Conservation (phyloP, 2,113 vertebrate genomes). For the Gorsachius goisagi region DNA sequence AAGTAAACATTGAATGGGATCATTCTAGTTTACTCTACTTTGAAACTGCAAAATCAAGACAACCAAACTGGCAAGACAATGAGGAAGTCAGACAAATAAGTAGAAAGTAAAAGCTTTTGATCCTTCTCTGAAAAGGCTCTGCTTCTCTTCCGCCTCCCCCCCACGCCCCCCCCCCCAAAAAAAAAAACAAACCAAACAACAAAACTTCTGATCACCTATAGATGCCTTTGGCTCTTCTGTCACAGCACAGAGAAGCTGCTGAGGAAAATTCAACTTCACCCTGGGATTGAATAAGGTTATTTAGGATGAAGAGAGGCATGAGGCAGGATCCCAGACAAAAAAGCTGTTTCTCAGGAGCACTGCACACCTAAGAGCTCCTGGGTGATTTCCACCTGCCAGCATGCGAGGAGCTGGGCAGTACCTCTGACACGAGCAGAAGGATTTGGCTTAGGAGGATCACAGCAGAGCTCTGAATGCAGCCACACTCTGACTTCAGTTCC, state of each 20-base stretch:
- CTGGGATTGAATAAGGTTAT: neutral
- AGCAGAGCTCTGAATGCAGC: neutral
- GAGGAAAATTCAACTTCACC: neutral
- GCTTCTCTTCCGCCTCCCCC: neutral
- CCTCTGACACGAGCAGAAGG: accelerated
- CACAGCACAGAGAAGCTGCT: neutral
- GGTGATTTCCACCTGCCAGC: neutral
- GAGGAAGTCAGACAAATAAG: neutral
- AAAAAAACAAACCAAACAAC: neutral
- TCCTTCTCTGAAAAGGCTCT: neutral
- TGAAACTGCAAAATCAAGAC: neutral
- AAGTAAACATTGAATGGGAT: neutral
- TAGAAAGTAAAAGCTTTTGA: neutral
- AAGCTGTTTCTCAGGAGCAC: neutral
- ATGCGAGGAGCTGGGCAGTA: neutral
- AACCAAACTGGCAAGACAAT: neutral
- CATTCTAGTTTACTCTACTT: neutral
- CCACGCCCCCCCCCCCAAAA: neutral
- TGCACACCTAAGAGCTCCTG: neutral
- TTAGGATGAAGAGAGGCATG: neutral
- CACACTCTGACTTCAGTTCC: neutral
- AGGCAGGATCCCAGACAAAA: neutral
- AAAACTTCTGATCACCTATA: accelerated
- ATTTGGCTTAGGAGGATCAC: neutral
- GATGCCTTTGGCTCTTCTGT: neutral